Conservation (phyloP, 1,140 invertebrate genomes). For the Drosophila sechellia region DNA sequence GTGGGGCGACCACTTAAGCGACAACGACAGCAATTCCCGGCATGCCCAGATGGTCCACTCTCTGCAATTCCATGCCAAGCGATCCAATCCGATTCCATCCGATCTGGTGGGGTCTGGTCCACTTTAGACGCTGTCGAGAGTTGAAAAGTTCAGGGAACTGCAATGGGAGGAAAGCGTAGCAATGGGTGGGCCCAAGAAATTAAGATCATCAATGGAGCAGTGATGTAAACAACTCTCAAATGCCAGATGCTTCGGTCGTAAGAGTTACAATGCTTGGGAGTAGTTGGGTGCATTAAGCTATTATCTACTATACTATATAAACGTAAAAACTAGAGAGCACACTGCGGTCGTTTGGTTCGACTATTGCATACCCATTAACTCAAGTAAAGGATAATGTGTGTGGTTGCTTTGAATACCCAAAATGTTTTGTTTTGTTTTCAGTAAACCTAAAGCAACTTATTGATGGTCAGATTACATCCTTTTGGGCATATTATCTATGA, state of each 20-base stretch:
- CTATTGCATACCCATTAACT: no score
- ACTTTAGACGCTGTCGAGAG: conserved; percentile 6
- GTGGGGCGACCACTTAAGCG: conserved; percentile 47
- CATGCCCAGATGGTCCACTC: conserved; percentile 4
- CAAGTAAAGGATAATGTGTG: no score
- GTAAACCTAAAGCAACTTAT: no score
- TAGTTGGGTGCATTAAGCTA: neutral
- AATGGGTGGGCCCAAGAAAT: conserved; percentile 14
- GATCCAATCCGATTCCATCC: neutral
- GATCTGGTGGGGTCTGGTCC: neutral
- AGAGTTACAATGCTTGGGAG: neutral
- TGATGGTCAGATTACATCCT: no score
- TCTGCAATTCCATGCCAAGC: neutral
- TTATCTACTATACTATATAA: no score
- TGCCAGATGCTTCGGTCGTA: neutral
- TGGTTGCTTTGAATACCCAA: no score
- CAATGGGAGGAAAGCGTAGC: neutral
- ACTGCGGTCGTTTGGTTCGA: no score
- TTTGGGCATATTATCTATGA: no score
- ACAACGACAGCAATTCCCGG: conserved; percentile 12
- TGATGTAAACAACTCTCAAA: conserved; percentile 7
- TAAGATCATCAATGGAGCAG: neutral
- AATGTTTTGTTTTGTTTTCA: no score
- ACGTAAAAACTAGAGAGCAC: no score
- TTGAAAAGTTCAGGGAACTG: conserved; percentile 49